Evolutionary conservation across 2,797 vertebrate genomes (phyloP).

Genomic region (Acanthurus tractus): DNA sequence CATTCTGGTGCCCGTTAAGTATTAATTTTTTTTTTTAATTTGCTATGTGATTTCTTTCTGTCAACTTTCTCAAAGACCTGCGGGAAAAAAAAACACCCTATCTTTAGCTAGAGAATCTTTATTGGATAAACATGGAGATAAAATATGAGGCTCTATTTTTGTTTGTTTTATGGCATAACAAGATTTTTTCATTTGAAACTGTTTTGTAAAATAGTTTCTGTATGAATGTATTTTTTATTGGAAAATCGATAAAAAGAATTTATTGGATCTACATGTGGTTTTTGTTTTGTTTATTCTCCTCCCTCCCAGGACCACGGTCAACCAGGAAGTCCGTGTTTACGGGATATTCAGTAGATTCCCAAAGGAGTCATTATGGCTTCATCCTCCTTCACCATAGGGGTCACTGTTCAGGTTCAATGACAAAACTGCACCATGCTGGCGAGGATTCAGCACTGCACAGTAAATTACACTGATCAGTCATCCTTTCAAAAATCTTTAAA

Average conservation of each 20-base stretch:
- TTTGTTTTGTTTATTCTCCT: slow-evolving; percentile 39
- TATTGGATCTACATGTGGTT: slow-evolving; percentile 76
- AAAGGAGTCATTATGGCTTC: slow-evolving; percentile 13
- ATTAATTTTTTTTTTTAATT: slow-evolving; percentile 51
- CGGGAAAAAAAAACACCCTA: slow-evolving; percentile 83
- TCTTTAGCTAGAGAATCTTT: slow-evolving; percentile 92
- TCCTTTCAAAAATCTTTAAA: background rate
- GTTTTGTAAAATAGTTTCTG: slow-evolving; percentile 99
- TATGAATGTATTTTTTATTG: slow-evolving; percentile 99
- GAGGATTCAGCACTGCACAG: accelerated
- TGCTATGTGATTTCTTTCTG: slow-evolving; percentile 64
- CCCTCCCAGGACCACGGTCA: background rate
- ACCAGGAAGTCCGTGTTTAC: slow-evolving; percentile 45
- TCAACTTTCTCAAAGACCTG: slow-evolving; percentile 54
- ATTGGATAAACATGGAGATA: slow-evolving; percentile 88
- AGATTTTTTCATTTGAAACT: slow-evolving; percentile 96
- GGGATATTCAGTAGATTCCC: slow-evolving; percentile 24
- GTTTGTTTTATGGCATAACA: slow-evolving; percentile 91
- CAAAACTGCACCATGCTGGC: background rate
- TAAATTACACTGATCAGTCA: background rate
- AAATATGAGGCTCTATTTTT: slow-evolving; percentile 87
- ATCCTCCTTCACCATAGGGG: slow-evolving; percentile 5
- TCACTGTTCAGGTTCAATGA: slow-evolving; percentile 31
- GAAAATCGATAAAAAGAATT: slow-evolving; percentile 88
- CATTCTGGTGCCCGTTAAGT: slow-evolving; percentile 67